Evolutionary conservation across 2,797 vertebrate genomes (phyloP).

Genomic region (Forpus xanthops): DNA sequence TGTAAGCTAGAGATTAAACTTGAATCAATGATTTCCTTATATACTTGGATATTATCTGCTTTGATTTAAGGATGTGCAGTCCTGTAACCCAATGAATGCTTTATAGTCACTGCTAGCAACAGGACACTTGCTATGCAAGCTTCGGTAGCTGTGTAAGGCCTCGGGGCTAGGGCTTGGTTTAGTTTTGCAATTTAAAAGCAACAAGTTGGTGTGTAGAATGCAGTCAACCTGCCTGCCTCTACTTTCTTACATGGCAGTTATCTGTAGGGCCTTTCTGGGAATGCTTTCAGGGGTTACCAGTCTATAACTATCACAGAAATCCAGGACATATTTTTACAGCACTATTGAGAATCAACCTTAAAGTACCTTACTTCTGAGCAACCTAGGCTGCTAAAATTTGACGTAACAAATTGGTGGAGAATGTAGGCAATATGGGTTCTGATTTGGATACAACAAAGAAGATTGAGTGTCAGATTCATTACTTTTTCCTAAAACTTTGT

Average conservation of each 20-base stretch:
- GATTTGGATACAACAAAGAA: neutral
- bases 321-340: neutral
- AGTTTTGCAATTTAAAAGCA: neutral
- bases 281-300: neutral
- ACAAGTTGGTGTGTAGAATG: neutral
- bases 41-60: neutral
- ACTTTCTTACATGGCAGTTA: neutral
- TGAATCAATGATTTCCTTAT: neutral
- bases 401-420: neutral
- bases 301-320: fast-evolving
- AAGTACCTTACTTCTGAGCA: neutral
- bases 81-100: neutral
- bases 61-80: neutral
- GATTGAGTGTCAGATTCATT: neutral
- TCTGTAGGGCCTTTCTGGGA: neutral
- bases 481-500: neutral
- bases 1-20: neutral
- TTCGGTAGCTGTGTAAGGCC: neutral
- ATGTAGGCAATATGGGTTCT: neutral
- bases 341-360: neutral
- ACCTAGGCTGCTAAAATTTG: neutral
- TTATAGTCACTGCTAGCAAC: neutral
- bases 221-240: neutral
- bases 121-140: neutral
- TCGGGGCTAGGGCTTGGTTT: neutral